These are phyloP conservation scores for Sycophila sp. DNA, from an alignment of 1,140 invertebrate genomes.

Conservation along the genomic window DNA sequence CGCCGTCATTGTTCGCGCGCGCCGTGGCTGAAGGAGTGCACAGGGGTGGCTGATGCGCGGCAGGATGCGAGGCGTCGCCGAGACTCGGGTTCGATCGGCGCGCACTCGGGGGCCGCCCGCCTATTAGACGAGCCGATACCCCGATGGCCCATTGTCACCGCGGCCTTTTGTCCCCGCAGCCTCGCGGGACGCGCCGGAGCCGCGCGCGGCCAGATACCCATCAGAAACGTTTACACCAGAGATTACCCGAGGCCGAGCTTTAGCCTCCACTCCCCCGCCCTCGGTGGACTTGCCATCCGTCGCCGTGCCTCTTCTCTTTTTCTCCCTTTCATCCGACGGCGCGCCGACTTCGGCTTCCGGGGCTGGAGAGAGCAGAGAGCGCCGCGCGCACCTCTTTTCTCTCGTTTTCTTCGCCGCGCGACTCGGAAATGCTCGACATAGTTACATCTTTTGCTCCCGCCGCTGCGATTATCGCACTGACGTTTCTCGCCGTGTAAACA, in stretches of 20 bases:
- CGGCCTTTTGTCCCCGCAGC: conserved; percentile 45
- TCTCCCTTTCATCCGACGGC: too few relatives aligned
- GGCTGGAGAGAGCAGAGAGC: too few relatives aligned
- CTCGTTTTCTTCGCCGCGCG: neutral
- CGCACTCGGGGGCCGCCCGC: neutral
- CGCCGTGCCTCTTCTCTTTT: too few relatives aligned
- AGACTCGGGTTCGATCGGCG: neutral
- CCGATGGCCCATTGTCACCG: conserved; percentile 47
- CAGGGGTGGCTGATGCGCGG: neutral
- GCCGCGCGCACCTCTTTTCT: conserved; percentile 31
- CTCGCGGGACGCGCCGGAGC: conserved; percentile 34
- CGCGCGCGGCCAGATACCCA: conserved; percentile 43
- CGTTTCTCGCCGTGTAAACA: too few relatives aligned
- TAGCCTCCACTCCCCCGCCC: too few relatives aligned
- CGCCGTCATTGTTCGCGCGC: neutral
- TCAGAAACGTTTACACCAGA: conserved; percentile 47
- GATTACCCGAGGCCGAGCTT: conserved; percentile 41
- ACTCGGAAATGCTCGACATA: neutral
- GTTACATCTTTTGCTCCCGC: neutral
- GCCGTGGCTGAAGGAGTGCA: neutral
- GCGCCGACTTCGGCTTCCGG: too few relatives aligned
- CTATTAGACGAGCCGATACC: conserved; percentile 22
- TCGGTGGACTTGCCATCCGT: too few relatives aligned
- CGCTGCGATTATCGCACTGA: neutral
- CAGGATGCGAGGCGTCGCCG: neutral